Conservation (phyloP, 35 echinoderm and acorn worm species). For the Apostichopus japonicus region DNA sequence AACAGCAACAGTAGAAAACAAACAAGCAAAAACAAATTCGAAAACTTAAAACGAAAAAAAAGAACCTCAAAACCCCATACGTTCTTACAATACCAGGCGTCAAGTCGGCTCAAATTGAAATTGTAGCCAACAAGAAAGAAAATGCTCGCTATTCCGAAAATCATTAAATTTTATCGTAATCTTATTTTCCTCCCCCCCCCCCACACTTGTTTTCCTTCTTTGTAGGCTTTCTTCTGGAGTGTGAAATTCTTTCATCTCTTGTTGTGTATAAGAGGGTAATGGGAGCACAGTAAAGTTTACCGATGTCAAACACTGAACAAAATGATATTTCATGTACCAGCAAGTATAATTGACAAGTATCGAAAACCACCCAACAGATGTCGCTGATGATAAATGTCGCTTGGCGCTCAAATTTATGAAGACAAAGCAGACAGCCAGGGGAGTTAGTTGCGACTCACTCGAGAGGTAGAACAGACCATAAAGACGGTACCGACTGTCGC, state of each 20-base stretch:
- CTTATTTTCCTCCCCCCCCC: no score
- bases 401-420: constrained; percentile 42
- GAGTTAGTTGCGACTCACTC: constrained; percentile 45
- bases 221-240: no score
- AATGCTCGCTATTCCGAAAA: not conserved
- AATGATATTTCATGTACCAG: constrained; percentile 32
- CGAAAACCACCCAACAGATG: constrained; percentile 55
- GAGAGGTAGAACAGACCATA: constrained; percentile 47
- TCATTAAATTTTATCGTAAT: constrained; percentile 5
- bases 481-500: constrained; percentile 38
- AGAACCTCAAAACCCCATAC: not conserved
- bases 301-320: not conserved
- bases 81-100: constrained; percentile 17
- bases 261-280: not conserved
- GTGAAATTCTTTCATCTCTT: not conserved
- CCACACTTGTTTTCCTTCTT: no score
- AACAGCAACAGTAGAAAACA: not conserved
- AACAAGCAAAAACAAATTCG: not conserved
- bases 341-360: constrained; percentile 40
- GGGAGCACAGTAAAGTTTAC: not conserved
- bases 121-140: constrained; percentile 5
- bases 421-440: constrained; percentile 38
- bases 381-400: constrained; percentile 30
- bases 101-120: not conserved
- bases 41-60: not conserved